Evolutionary conservation across 2,888 invertebrate genomes (phyloP).

Genomic region (Plebejus argus): DNA sequence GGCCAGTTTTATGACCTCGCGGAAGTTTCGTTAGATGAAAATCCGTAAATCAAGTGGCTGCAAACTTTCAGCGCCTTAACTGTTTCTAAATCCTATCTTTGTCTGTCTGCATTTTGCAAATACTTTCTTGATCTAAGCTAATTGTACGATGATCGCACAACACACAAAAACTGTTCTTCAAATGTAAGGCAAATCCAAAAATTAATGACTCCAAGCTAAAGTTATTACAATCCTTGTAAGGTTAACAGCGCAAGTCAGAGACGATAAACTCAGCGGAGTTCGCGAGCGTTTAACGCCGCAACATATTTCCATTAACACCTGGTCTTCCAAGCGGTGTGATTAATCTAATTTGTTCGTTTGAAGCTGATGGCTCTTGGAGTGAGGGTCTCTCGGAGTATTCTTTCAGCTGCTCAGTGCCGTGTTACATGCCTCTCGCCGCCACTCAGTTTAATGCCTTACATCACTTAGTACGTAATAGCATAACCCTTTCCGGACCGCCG

Average conservation of each 20-base stretch:
- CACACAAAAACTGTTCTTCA: too few relatives aligned
- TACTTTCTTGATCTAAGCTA: not conserved
- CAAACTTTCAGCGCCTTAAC: not conserved
- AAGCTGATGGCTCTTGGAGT: constrained; percentile 60
- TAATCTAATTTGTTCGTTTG: constrained; percentile 72
- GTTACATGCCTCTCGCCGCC: constrained; percentile 49
- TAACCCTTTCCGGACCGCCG: constrained; percentile 33
- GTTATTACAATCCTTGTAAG: not conserved
- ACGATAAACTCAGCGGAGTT: constrained; percentile 41
- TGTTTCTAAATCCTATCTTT: not conserved
- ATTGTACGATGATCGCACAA: too few relatives aligned
- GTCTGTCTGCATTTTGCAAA: not conserved
- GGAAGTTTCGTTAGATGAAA: constrained; percentile 25
- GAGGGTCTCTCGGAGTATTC: constrained; percentile 48
- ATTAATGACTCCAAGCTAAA: too few relatives aligned
- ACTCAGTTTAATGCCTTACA: constrained; percentile 58
- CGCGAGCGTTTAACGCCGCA: constrained; percentile 54
- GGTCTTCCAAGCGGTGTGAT: constrained; percentile 65
- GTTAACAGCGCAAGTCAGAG: constrained; percentile 6
- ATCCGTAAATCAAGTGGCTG: constrained; percentile 9
- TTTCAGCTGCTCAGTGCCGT: constrained; percentile 48
- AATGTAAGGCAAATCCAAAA: too few relatives aligned
- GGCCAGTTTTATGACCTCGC: constrained; percentile 10
- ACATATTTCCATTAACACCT: constrained; percentile 68
- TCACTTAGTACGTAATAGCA: constrained; percentile 49